Conservation (phyloP, 2,888 invertebrate genomes). For the Pristionchus fissidentatus region DNA sequence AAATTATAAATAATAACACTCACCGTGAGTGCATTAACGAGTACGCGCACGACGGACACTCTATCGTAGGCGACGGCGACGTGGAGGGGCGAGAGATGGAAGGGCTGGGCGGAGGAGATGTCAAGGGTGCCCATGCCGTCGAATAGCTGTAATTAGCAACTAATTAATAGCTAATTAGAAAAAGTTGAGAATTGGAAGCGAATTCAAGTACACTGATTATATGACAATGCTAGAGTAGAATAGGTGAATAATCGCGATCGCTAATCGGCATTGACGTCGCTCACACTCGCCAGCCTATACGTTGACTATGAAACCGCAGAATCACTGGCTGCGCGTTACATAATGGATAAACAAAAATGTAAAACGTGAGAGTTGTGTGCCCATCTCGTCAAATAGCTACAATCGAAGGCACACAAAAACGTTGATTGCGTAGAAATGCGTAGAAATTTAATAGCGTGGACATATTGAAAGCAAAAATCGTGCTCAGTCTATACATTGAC, state of each 20-base stretch:
- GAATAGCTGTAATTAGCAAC: constrained; percentile 42
- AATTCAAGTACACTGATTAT: not conserved
- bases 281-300: no score
- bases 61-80: constrained; percentile 45
- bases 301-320: no score
- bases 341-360: no score
- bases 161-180: not conserved
- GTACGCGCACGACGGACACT: constrained; percentile 20
- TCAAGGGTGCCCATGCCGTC: constrained; percentile 37
- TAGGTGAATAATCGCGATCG: no score
- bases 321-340: no score
- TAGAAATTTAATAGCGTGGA: no score
- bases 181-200: not conserved
- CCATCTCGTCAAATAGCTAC: no score
- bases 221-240: not conserved
- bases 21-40: constrained; percentile 26
- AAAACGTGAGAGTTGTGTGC: no score
- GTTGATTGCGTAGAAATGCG: no score
- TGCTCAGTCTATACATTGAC: not conserved
- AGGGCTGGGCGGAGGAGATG: constrained; percentile 27
- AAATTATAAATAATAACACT: not conserved
- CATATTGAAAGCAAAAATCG: constrained; percentile 4
- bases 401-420: no score
- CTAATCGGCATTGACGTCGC: no score
- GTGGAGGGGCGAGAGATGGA: constrained; percentile 47